A percentile compares a stretch with the other conserved stretches of the same genome.
phyloP scores from a whole-genome alignment of 1,140 invertebrate genomes.

The Chrysopa pallens region DNA sequence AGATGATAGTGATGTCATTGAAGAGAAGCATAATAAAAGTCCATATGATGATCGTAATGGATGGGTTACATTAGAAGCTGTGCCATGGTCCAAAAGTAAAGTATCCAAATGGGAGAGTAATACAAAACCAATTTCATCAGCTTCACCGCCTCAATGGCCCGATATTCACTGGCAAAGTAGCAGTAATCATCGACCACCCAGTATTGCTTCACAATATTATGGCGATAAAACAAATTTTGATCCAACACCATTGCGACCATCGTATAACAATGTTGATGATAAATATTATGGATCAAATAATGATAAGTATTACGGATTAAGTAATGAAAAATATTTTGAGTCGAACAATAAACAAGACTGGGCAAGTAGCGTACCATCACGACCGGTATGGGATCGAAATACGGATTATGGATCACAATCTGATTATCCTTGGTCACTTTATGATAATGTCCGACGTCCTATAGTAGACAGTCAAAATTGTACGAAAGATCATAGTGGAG shows the following conservation, averaged over 20 bases:
- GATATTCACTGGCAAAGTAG: constrained; percentile 12
- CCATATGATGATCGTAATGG: constrained; percentile 48
- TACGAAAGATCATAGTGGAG: constrained; percentile 19
- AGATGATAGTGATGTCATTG: constrained; percentile 26
- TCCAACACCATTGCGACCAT: constrained; percentile 3
- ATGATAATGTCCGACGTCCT: constrained; percentile 22
- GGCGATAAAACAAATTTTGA: constrained; percentile 4
- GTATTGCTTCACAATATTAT: constrained; percentile 4
- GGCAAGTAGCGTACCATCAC: constrained; percentile 21
- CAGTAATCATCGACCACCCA: constrained; percentile 1
- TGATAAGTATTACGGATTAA: constrained; percentile 13
- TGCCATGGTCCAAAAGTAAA: constrained; percentile 61
- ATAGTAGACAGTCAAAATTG: constrained; percentile 24
- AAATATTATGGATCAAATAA: constrained; percentile 15
- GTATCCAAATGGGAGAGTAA: constrained; percentile 54
- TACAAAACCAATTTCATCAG: constrained; percentile 8
- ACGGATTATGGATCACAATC: constrained; percentile 9
- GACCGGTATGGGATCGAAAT: constrained; percentile 23
- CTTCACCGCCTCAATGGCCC: constrained; percentile 4
- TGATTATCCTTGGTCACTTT: constrained; percentile 14
- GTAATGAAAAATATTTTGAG: constrained; percentile 2
- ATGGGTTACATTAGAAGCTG: constrained; percentile 57
- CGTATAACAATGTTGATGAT: constrained; percentile 8
- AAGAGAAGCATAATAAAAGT: constrained; percentile 30
- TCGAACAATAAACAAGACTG: constrained; percentile 20